Evolutionary conservation across 1,140 invertebrate species (phyloP).

Genomic region (Olivierus martensii): DNA sequence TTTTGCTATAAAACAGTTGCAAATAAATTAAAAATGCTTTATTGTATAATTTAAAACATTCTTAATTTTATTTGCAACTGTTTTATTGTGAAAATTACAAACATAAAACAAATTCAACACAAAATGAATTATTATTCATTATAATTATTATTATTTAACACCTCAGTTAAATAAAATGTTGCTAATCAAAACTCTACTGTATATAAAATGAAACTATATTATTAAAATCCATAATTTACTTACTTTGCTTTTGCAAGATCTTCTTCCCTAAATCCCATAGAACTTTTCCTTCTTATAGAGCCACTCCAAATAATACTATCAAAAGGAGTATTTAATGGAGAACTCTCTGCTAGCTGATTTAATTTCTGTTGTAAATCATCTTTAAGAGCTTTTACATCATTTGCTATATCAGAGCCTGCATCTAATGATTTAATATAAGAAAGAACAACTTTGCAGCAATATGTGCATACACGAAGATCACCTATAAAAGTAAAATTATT

Average conservation of each 20-base stretch:
- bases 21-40: too few species aligned
- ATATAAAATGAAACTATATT: too few species aligned
- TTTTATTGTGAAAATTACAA: too few species aligned
- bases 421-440: constrained; percentile 74
- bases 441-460: constrained; percentile 83
- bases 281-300: constrained; percentile 10
- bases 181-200: too few species aligned
- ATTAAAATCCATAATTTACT: too few species aligned
- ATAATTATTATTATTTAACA: too few species aligned
- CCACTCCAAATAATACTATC: neutral
- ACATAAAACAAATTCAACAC: too few species aligned
- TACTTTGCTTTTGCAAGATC: constrained; percentile 18
- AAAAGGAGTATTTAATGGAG: neutral
- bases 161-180: too few species aligned
- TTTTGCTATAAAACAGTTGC: too few species aligned
- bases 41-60: too few species aligned
- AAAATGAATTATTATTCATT: too few species aligned
- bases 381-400: constrained; percentile 61
- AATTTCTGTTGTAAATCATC: constrained; percentile 53
- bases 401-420: constrained; percentile 50
- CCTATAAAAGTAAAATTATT: constrained; percentile 43
- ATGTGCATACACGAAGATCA: constrained; percentile 79
- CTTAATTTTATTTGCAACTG: too few species aligned
- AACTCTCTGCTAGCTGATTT: neutral
- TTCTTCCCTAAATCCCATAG: constrained; percentile 17